Evolutionary conservation across 2,113 vertebrate genomes (phyloP).

Genomic region (Sorex araneus): DNA sequence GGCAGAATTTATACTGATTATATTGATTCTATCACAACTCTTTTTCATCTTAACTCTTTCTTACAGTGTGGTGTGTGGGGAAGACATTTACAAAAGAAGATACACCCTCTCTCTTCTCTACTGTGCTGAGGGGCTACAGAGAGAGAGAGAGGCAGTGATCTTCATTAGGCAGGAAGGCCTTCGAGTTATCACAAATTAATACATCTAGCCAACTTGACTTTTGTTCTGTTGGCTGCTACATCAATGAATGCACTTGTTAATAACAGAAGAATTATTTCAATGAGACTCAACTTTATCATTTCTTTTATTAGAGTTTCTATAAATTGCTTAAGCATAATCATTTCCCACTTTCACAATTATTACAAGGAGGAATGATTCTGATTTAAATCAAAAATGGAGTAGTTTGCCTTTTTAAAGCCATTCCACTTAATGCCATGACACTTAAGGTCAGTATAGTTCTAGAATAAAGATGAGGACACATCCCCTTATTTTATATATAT

Average conservation of each 20-base stretch:
- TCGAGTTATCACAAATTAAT: not conserved
- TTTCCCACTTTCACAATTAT: not conserved
- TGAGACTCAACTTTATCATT: not conserved
- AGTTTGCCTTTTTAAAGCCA: slow-evolving; percentile 8
- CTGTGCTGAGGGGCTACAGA: not conserved
- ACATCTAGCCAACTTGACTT: not conserved
- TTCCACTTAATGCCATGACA: not conserved
- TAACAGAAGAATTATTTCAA: not conserved
- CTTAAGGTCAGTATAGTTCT: not conserved
- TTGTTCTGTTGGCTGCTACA: not conserved
- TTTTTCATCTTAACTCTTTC: not conserved
- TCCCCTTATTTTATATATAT: too few species aligned
- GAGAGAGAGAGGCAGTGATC: not conserved
- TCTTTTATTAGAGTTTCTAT: not conserved
- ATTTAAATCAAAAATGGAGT: not conserved
- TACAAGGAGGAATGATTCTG: not conserved
- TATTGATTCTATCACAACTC: not conserved
- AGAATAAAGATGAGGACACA: slow-evolving; percentile 23
- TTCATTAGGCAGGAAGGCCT: not conserved
- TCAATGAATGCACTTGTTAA: not conserved
- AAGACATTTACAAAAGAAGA: not conserved
- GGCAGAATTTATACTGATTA: not conserved
- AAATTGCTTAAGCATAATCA: not conserved
- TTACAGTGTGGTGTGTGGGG: not conserved
- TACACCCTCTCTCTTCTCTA: not conserved